Conservation (phyloP, 2,797 vertebrate species). For the Remorina albescens region DNA sequence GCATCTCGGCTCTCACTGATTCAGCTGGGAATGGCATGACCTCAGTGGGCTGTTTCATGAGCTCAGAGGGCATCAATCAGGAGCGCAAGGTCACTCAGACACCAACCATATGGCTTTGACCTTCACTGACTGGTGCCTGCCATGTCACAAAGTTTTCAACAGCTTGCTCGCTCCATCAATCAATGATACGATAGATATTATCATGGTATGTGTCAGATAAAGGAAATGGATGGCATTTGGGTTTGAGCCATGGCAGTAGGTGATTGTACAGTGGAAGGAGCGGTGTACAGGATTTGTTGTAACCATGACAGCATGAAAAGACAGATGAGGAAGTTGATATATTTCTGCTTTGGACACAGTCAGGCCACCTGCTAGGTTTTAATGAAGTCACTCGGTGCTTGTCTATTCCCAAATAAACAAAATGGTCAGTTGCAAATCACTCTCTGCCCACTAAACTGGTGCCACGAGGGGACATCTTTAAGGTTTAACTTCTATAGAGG, state of each 20-base stretch:
- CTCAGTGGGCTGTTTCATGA: slow-evolving; percentile 51
- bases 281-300: slow-evolving; percentile 53
- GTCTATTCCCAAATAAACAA: slow-evolving; percentile 56
- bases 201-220: slow-evolving; percentile 64
- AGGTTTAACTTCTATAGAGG: slow-evolving; percentile 53
- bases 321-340: slow-evolving; percentile 58
- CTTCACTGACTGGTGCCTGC: slow-evolving; percentile 48
- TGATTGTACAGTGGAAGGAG: slow-evolving; percentile 35
- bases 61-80: slow-evolving; percentile 69
- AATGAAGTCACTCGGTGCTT: slow-evolving; percentile 76
- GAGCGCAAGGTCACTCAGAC: slow-evolving; percentile 59
- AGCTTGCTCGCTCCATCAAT: slow-evolving; percentile 47
- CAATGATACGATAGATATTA: slow-evolving; percentile 13
- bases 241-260: slow-evolving; percentile 33
- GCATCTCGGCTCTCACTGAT: slow-evolving; percentile 42
- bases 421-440: slow-evolving; percentile 74
- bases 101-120: slow-evolving; percentile 49
- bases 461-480: slow-evolving; percentile 60
- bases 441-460: slow-evolving; percentile 31
- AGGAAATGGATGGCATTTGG: slow-evolving; percentile 53
- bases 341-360: slow-evolving; percentile 52
- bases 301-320: slow-evolving; percentile 71
- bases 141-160: slow-evolving; percentile 29
- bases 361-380: slow-evolving; percentile 59
- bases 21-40: slow-evolving; percentile 66